Conservation (phyloP, 2,888 invertebrate genomes). For the Agrotis segetum region DNA sequence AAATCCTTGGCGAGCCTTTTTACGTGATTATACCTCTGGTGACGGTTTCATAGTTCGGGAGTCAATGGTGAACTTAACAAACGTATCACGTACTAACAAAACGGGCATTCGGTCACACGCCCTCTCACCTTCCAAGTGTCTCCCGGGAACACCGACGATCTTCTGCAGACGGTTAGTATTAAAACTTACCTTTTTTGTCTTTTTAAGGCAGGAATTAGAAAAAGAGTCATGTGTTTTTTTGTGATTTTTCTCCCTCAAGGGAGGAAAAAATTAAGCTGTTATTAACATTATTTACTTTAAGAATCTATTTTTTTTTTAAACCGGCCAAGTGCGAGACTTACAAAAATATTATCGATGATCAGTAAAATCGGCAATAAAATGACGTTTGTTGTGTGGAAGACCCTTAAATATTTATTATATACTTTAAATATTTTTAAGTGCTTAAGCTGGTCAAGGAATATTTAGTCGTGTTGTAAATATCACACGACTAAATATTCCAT, state of each 20-base stretch:
- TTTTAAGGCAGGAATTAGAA: constrained; percentile 27
- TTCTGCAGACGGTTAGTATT: constrained; percentile 46
- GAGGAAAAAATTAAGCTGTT: neutral
- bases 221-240: neutral
- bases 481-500: no score
- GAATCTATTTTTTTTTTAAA: no score
- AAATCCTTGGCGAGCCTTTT: constrained; percentile 53
- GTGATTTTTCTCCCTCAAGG: constrained; percentile 6
- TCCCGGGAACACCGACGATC: constrained; percentile 67
- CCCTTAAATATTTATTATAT: no score
- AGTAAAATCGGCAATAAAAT: no score
- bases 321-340: no score
- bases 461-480: no score
- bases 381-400: no score
- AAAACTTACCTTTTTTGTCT: constrained; percentile 60
- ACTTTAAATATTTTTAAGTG: no score
- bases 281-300: no score
- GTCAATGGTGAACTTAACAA: constrained; percentile 76
- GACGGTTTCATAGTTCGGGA: constrained; percentile 60
- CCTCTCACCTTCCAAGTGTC: constrained; percentile 72
- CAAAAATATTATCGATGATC: no score
- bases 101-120: constrained; percentile 79
- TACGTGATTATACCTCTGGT: constrained; percentile 63
- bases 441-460: no score
- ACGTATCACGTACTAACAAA: constrained; percentile 79